Conservation (phyloP, 2,113 vertebrate species). For the Paradoxurus hermaphroditus region DNA sequence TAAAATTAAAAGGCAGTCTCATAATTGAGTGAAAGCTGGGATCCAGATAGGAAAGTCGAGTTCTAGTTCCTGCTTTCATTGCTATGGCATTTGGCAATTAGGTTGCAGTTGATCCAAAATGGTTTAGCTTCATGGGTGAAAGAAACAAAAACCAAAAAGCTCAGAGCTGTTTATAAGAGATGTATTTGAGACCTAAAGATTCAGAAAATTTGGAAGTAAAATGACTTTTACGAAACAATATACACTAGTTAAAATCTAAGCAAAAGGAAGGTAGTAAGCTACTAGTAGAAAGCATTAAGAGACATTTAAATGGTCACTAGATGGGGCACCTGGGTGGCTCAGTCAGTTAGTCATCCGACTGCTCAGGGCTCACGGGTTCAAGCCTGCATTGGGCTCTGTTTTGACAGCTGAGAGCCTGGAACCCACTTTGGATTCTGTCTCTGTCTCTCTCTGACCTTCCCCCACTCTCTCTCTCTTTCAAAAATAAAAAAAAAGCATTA, state of each 20-base stretch:
- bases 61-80: background rate
- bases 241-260: background rate
- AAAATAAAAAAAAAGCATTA: too few relatives aligned
- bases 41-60: background rate
- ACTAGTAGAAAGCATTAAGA: background rate
- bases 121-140: background rate
- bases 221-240: background rate
- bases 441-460: too few relatives aligned
- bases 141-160: background rate
- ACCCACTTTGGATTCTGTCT: too few relatives aligned
- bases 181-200: background rate
- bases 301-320: background rate
- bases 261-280: background rate
- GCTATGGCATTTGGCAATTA: background rate
- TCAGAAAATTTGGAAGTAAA: background rate
- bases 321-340: background rate
- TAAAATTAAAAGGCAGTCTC: background rate
- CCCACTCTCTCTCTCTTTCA: too few relatives aligned
- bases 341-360: too few relatives aligned
- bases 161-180: background rate
- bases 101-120: background rate
- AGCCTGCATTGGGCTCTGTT: too few relatives aligned
- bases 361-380: too few relatives aligned
- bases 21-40: background rate
- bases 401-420: too few relatives aligned